Base-by-base conservation (phyloP, 2,888 invertebrate species). In the Lasioglossum zephyrum region DNA sequence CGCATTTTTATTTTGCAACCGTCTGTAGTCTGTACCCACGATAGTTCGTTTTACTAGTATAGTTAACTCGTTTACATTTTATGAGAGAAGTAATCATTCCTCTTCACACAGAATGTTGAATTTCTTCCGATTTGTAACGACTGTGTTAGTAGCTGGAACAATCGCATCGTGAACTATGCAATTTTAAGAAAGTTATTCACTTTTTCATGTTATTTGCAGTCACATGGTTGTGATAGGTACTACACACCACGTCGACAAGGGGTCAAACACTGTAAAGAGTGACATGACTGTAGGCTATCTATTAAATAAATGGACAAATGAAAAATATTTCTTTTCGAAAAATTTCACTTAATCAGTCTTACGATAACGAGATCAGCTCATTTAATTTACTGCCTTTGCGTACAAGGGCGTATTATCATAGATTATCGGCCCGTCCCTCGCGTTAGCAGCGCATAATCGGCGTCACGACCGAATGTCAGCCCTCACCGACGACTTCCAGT, bases 401-500 rank as follows among this genome's bases (percentile, higher is more conserved):
- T 75, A 75, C 82, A 77, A 77, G 73, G 57, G 44, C 11, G 49
- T 60, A 86, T 85, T 81, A 73, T 79, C 81, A n/a, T 79, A 79
- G 78, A 81, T 86, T 86, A 85, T 77, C 22, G 44, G 18, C 39
- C 22, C 22, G 41, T 39, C 31, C 44, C 53, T 49, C 44, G 44
- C 57, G 72, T 84, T 78, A 66, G 75, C 76, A 31, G 53, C 57
- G 78, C 73, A 75, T 84, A 81, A 86, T 79, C 79, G 18, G 49
- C 26, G 72, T 80, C 79, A 49, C 75, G 49, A 39, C 44, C 69
- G n/a, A 81, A 63, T 57, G 75, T 75, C 75, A 26, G 13, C 81
- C 79, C 66, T 66, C 66, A 69, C 77, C 79, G 85, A 81, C 85
- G 82, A 85, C 79, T 87, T 79, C 79, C 22, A 69, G 78, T 60